Conservation (phyloP, 2,888 invertebrate genomes). For the Lepidochitona cinerea region DNA sequence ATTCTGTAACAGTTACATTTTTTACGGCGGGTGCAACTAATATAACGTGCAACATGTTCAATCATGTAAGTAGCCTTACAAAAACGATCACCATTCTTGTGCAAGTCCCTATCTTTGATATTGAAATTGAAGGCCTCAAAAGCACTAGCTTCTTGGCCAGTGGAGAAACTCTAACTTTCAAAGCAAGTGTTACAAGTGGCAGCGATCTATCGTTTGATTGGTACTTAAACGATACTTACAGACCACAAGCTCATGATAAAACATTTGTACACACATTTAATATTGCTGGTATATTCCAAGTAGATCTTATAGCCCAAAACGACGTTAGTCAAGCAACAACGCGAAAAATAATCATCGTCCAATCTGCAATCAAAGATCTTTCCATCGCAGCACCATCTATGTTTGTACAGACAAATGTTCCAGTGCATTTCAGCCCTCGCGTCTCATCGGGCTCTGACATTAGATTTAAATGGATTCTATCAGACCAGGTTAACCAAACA, state of each 20-base stretch:
- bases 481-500: background rate
- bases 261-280: background rate
- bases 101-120: background rate
- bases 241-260: background rate
- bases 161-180: background rate
- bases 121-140: background rate
- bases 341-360: background rate
- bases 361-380: background rate
- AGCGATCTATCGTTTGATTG: background rate
- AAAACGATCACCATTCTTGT: background rate
- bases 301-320: background rate
- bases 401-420: background rate
- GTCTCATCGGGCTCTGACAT: background rate
- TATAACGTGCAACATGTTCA: background rate
- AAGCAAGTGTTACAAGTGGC: background rate
- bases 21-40: background rate
- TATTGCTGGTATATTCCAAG: background rate
- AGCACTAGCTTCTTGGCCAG: background rate
- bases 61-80: background rate
- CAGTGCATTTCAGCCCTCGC: background rate
- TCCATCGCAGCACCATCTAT: background rate
- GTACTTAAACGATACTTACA: background rate
- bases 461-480: background rate
- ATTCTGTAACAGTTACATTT: background rate
- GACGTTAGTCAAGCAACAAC: background rate